Evolutionary conservation across 2,797 vertebrate genomes (phyloP), one percentile per base, ranked within the genome.

Genomic region (Vespertilio murinus): DNA sequence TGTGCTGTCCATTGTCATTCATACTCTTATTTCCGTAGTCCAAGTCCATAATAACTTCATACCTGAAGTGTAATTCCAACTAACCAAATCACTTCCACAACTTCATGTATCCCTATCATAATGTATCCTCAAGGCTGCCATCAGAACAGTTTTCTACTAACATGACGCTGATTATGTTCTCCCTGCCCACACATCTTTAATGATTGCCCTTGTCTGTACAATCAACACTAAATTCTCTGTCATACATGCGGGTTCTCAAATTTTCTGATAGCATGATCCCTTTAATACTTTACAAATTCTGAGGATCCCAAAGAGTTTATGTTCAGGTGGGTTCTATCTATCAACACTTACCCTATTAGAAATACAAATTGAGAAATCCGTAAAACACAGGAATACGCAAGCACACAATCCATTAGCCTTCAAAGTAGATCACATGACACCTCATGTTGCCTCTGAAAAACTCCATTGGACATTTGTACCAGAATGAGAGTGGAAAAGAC

Each of bases 1-100:
- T 86, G 16, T 54, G 23, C 85, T 88, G 42, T 38, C 67, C 42
- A 30, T 73, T 92, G 56, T 82, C 78, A 61, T 74, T 52, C 59
- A 78, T 52, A 74, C 56, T 74, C 23, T 69, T 88, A n/a, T 86
- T 85, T 90, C 59, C 28, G 54, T 33, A 88, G 54, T 40, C 22
- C 54, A 33, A 64, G 25, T 38, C 52, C 64, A 14, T 54, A 93
- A 64, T 88, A 90, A 90, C 83, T 86, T 93, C 92, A 94, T 88
- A 70, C 56, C 69, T 92, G 78, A 78, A 59, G 71, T 93, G 6
- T 90, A 94, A 96, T 88, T 88, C 59, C 33, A 86, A 40, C n/a
- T 88, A 89, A 52, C 23, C 81, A 90, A 95, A 67, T 88, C 30
- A 47, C 25, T 28, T 64, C 65, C 16, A 61, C 56, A 79, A 69